These are phyloP conservation scores for Macrophya alboannulata DNA, from an alignment of 2,888 invertebrate genomes.

Conservation along the genomic window DNA sequence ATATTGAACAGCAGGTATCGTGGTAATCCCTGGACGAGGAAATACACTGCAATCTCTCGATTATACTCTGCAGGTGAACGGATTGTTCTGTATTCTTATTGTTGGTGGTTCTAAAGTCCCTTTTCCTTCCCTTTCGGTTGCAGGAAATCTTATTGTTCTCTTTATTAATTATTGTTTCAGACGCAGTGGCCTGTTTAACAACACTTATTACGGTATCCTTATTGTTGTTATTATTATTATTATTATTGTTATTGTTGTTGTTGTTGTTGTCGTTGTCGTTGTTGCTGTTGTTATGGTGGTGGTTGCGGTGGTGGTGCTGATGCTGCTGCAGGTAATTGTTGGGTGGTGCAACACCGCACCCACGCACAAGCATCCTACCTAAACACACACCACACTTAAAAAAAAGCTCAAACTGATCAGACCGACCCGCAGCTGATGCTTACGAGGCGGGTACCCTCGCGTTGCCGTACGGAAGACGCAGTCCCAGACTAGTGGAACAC, in stretches of 20 bases:
- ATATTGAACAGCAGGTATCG: background rate
- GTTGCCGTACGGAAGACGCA: slow-evolving; percentile 74
- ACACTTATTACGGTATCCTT: background rate
- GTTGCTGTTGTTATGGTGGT: slow-evolving; percentile 20
- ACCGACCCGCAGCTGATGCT: slow-evolving; percentile 54
- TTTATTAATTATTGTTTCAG: background rate
- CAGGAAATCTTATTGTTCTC: slow-evolving; percentile 57
- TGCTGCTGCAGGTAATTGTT: slow-evolving; percentile 58
- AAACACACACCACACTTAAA: slow-evolving; percentile 74
- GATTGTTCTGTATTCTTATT: background rate
- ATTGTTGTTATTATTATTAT: background rate
- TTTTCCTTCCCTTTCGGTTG: slow-evolving; percentile 59
- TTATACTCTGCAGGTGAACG: background rate
- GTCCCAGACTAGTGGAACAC: slow-evolving; percentile 71
- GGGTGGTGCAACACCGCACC: slow-evolving; percentile 77
- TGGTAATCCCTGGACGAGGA: background rate
- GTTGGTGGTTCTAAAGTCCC: background rate
- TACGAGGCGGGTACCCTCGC: slow-evolving; percentile 50
- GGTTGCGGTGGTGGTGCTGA: slow-evolving; percentile 2
- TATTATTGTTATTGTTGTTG: slow-evolving; percentile 1
- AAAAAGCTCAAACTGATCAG: slow-evolving; percentile 15
- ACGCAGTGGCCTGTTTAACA: background rate
- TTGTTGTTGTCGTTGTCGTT: background rate
- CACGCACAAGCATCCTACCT: slow-evolving; percentile 79
- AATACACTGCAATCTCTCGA: background rate